These are phyloP conservation scores for Onychomys torridus DNA, from an alignment of 2,797 vertebrate genomes.

Conservation along the genomic window DNA sequence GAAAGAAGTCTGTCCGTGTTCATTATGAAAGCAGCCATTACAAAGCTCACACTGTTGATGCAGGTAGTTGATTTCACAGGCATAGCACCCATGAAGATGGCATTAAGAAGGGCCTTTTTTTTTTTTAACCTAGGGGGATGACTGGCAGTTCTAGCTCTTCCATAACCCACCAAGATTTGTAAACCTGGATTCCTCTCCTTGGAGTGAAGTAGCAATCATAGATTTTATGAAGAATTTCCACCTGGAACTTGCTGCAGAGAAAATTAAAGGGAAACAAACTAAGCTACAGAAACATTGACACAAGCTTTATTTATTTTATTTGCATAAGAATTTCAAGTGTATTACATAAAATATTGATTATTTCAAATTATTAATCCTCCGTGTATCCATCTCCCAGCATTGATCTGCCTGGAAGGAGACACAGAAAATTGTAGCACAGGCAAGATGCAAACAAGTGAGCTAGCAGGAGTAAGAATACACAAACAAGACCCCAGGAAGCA, in stretches of 20 bases:
- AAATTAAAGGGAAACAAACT: background rate
- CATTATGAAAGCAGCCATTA: background rate
- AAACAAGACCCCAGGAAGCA: background rate
- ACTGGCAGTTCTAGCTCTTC: background rate
- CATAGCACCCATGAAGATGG: accelerated
- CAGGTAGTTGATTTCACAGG: background rate
- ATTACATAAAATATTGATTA: conserved; percentile 5
- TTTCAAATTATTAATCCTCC: background rate
- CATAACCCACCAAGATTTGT: background rate
- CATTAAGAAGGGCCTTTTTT: background rate
- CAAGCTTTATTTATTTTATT: background rate
- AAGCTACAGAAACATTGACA: background rate
- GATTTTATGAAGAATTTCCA: background rate
- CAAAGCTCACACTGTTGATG: background rate
- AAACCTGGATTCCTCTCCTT: background rate
- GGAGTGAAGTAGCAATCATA: accelerated
- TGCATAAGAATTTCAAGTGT: background rate
- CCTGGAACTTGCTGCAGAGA: background rate
- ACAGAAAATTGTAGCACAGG: background rate
- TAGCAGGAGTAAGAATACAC: accelerated
- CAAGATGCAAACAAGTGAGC: accelerated
- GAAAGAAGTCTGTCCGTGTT: background rate
- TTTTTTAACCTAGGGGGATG: background rate
- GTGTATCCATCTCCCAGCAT: background rate
- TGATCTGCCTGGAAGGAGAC: accelerated